Percentiles rank a stretch among this genome's conserved stretches.
Conservation (phyloP, 2,113 vertebrate genomes). For the Hypanus sabinus region DNA sequence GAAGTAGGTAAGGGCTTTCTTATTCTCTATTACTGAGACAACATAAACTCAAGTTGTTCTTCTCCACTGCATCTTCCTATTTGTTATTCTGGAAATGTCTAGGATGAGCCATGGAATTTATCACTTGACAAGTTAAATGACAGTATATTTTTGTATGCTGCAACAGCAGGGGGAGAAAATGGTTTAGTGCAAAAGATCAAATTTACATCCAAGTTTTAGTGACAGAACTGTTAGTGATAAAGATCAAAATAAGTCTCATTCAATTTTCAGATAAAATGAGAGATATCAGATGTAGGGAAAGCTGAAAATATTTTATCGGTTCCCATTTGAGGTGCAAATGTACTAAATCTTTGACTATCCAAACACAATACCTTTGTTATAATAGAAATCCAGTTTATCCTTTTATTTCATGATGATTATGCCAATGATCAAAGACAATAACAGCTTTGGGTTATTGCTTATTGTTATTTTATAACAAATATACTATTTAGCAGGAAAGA, state of each 20-base stretch:
- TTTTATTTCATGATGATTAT: too few species aligned
- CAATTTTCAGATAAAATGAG: neutral
- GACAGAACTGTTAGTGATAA: neutral
- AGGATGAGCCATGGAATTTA: neutral
- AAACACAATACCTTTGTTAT: too few species aligned
- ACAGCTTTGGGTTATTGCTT: too few species aligned
- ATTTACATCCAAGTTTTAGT: neutral
- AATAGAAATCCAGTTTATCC: too few species aligned
- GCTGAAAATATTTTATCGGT: too few species aligned
- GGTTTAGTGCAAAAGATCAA: neutral
- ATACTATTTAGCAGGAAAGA: too few species aligned
- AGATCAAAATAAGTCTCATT: neutral
- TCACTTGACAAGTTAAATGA: neutral
- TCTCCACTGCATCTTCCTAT: too few species aligned
- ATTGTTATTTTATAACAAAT: too few species aligned
- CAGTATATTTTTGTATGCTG: neutral
- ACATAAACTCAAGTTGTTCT: neutral
- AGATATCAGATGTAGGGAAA: too few species aligned
- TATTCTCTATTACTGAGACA: neutral
- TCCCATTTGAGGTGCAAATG: too few species aligned
- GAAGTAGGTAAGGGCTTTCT: neutral
- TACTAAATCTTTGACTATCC: too few species aligned
- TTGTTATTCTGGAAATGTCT: neutral
- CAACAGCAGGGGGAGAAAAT: neutral
- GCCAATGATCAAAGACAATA: too few species aligned